phyloP scores from a whole-genome alignment of 2,888 invertebrate genomes.

The Exephanes ischioxanthus region DNA sequence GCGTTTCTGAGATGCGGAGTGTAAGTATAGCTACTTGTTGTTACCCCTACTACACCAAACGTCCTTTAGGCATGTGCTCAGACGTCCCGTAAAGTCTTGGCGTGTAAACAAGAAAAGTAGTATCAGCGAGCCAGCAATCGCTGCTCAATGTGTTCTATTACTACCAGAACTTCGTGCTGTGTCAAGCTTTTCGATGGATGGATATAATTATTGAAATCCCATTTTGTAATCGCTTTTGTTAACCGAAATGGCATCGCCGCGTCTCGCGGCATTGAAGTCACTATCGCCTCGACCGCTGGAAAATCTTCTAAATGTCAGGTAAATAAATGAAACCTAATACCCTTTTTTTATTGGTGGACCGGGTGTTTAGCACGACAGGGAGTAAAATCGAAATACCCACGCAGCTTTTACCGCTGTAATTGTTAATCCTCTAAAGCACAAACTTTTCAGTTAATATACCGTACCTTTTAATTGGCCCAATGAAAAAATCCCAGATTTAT shows the following conservation, averaged over 20 bases:
- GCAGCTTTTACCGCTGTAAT: background rate
- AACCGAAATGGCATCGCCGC: conserved; percentile 76
- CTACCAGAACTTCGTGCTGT: conserved; percentile 14
- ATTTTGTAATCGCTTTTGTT: conserved; percentile 26
- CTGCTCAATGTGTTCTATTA: conserved; percentile 22
- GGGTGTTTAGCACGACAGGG: background rate
- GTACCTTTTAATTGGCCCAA: too few relatives aligned
- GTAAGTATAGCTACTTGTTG: conserved; percentile 18
- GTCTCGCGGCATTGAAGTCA: conserved; percentile 71
- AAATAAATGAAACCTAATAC: conserved; percentile 26
- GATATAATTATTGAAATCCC: background rate
- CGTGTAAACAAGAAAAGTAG: conserved; percentile 8
- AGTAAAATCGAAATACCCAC: background rate
- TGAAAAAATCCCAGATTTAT: background rate
- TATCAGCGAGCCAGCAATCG: background rate
- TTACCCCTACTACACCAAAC: background rate
- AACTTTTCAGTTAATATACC: too few relatives aligned
- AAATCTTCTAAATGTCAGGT: conserved; percentile 71
- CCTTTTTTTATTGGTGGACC: background rate
- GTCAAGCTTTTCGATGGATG: conserved; percentile 21
- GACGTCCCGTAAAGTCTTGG: background rate
- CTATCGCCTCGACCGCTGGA: conserved; percentile 73
- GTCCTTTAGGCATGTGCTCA: conserved; percentile 40
- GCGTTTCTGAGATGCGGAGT: background rate
- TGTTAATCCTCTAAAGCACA: background rate